Evolutionary conservation across 2,888 invertebrate species (phyloP), one percentile per base, ranked within the genome.

Genomic region (Parnassius apollo): DNA sequence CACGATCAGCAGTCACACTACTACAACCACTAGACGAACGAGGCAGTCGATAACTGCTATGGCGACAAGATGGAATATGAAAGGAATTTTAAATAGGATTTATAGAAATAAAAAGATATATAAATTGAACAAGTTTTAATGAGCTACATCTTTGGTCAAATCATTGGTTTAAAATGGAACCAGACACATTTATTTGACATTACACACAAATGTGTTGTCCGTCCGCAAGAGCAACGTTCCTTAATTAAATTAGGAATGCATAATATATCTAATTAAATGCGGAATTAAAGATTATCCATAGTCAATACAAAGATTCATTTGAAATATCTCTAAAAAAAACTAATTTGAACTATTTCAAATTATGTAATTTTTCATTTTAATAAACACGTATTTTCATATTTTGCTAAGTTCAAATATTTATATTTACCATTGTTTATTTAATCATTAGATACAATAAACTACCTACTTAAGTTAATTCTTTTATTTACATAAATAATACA

Each of bases 81-180:
- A 11, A 11, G 44, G 11, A 10, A 1, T 44, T 44, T 9, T 44
- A 44, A 10, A 11, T 11, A 44, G 50, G 56, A 25, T 9, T 10
- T 61, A 18, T 42, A 25, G 9, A 73, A 78, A 81, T 77, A 78
- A 85, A 7, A 78, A 78, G 64, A 69, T 9, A 45, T 53, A 66
- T 70, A 68, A 78, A 82, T 83, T 81, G 82, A 90, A 91, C 89
- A 88, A 88, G 77, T 77, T 91, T 91, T 91, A 91, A 83, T 92
- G 81, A 82, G 80, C 91, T 91, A 91, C 86, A 84, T 94, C 94
- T 94, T 94, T 94, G 94, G 94, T 94, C 93, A 91, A 92, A 93
- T 93, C 93, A 93, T 94, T 94, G 94, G 94, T 93, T 93, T 86
- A 73, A 82, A 82, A 77, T 74, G 75, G 77, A 81, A 82, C 76